Base-by-base conservation (phyloP, 2,888 invertebrate species). In the Colletes collaris region DNA sequence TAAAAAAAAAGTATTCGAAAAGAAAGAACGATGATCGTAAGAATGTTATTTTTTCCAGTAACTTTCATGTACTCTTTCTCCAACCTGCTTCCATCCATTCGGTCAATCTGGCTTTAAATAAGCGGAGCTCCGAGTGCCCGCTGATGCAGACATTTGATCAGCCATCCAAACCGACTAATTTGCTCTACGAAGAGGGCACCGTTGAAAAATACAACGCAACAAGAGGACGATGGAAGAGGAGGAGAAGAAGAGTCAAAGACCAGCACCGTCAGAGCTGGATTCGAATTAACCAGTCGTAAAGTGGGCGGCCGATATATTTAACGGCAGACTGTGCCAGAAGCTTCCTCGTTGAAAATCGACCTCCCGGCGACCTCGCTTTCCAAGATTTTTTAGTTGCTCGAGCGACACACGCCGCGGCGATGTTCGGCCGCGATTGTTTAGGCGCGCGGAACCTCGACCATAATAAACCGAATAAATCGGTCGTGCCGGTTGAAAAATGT, bases 301-400 rank as follows among this genome's bases (percentile, higher is more conserved):
- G 83, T 83, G 75, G 81, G 75, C 85, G 79, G 58, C 62, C 70
- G 77, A 65, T 85, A 81, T 83, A 85, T 84, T 86, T 86, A 86
- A 86, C 73, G 53, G 52, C 73, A 65, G 73, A 79, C 84, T 79
- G 79, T 75, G 70, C 69, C 79, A 76, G 82, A 85, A 82, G 83
- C 86, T 86, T 86, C 83, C 83, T 84, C 81, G 73, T 86, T 82
- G 81, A 83, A 86, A 82, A 77, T 77, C 79, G 76, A 81, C 80
- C 83, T 82, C 75, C 71, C 66, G 67, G 53, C 65, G 85, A 84
- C 81, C 80, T 79, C 84, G 77, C 50, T 49, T 70, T 56, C 77
- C 71, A 50, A 77, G 53, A 69, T 76, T 75, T 77, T 84, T 82
- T 73, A 75, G 75, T 73, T 52, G 16, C 5, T 35, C 46, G 46